Base-by-base conservation (phyloP, 2,888 invertebrate species). In the Ichneumoninae sp. region DNA sequence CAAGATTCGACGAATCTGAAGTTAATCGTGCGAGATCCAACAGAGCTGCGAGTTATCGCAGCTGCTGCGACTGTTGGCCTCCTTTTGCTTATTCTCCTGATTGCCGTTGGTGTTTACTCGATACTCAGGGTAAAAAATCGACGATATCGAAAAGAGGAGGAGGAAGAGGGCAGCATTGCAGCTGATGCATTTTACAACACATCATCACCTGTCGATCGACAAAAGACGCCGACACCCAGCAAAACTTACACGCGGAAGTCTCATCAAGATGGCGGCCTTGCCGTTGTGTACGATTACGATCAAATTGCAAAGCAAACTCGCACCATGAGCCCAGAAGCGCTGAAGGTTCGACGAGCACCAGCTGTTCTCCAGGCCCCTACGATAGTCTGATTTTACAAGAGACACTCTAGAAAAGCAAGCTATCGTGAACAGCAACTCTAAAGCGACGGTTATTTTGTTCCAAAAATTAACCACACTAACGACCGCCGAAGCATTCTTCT, bases 291-390 rank as follows among this genome's bases (percentile, higher is more conserved):
- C 87, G 93, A 93, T 89, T 93, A 93, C 82, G 91, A 91, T 88
- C 92, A 91, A 84, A 91, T 93, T 78, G 87, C 90, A 60, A 93
- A 93, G 86, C 91, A 91, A 60, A 87, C 91, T 80, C 90, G 92
- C 66, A 90, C 93, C 79, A 95, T 94, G 94, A 95, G 94, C 93
- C 97, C 96, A 92, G 97, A 95, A 95, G 96, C 96, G 94, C 96
- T 97, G 96, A 97, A 97, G 96, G 97, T 97, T 95, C 97, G 97
- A 94, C 96, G 97, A 94, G 97, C 97, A 93, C 97, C 97, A 94
- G 97, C 97, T 95, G 97, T 97, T 94, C 95, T 97, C 94, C 97
- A 97, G 95, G 97, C 97, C 91, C 97, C 97, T 94, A 97, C 97
- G 95, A 96, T 97, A 95, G 97, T 97, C 94, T 96, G 95, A 95